Evolutionary conservation across 2,888 invertebrate species (phyloP).

Genomic region (Pristionchus mayeri): DNA sequence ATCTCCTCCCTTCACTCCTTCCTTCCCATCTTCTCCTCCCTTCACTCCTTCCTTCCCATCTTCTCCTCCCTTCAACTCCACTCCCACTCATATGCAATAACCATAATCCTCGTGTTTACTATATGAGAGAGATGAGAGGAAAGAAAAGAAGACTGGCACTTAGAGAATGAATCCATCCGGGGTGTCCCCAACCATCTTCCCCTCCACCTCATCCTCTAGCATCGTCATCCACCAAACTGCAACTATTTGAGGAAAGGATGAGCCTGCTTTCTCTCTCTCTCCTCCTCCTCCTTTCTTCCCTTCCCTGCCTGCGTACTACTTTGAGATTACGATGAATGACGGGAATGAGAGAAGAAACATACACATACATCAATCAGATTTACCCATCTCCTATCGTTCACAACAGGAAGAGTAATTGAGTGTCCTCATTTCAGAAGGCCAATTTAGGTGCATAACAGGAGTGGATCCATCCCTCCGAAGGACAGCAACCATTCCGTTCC

Average conservation of each 20-base stretch:
- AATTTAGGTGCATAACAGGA: no score
- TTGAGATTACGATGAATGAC: slow-evolving; percentile 3
- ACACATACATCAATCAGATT: background rate
- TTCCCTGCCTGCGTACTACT: slow-evolving; percentile 5
- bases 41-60: no score
- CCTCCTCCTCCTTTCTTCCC: background rate
- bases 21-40: no score
- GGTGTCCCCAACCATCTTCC: background rate
- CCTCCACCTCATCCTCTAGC: background rate
- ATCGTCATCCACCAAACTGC: background rate
- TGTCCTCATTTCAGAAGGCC: no score
- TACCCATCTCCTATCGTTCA: no score
- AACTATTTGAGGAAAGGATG: background rate
- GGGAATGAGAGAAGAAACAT: background rate
- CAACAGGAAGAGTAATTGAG: no score
- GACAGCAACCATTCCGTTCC: no score
- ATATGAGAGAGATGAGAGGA: background rate
- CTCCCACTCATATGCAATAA: slow-evolving; percentile 22
- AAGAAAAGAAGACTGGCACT: background rate
- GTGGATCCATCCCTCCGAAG: no score
- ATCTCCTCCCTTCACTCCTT: no score
- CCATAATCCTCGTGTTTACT: slow-evolving; percentile 3
- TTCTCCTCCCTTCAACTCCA: no score
- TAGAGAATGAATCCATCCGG: background rate
- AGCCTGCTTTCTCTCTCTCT: background rate